phyloP scores from a whole-genome alignment of 2,888 invertebrate genomes.

The Beris chalybata region DNA sequence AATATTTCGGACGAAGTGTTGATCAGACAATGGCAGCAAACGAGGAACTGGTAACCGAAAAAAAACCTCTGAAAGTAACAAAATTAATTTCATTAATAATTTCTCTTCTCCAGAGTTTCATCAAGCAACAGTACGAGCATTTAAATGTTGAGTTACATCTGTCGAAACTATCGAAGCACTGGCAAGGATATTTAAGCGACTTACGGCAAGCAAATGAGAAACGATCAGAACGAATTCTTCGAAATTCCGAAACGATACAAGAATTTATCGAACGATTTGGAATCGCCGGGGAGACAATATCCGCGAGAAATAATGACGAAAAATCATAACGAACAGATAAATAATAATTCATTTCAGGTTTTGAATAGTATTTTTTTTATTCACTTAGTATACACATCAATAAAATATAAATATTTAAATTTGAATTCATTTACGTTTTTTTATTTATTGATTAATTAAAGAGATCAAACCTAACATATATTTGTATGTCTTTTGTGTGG shows the following conservation, averaged over 20 bases:
- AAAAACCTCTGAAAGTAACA: background rate
- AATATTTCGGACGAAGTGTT: background rate
- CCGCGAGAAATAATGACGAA: background rate
- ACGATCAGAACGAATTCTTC: conserved; percentile 12
- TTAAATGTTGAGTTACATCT: conserved; percentile 5
- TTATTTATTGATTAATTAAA: no score
- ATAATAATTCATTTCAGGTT: background rate
- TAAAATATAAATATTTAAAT: background rate
- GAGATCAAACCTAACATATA: no score
- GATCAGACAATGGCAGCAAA: conserved; percentile 2
- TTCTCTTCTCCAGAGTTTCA: background rate
- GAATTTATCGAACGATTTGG: conserved; percentile 22
- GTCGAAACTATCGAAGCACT: conserved; percentile 5
- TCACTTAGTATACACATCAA: background rate
- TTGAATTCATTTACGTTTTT: no score
- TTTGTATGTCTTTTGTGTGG: no score
- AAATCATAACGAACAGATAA: background rate
- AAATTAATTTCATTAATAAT: background rate
- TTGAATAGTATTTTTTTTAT: conserved; percentile 1
- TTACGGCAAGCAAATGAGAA: background rate
- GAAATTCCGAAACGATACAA: conserved; percentile 13
- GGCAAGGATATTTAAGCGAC: conserved; percentile 14
- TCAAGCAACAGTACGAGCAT: background rate
- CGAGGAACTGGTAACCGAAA: conserved; percentile 8
- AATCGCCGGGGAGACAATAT: background rate